Evolutionary conservation across 2,888 invertebrate species (phyloP).

Genomic region (Athalia circularis): DNA sequence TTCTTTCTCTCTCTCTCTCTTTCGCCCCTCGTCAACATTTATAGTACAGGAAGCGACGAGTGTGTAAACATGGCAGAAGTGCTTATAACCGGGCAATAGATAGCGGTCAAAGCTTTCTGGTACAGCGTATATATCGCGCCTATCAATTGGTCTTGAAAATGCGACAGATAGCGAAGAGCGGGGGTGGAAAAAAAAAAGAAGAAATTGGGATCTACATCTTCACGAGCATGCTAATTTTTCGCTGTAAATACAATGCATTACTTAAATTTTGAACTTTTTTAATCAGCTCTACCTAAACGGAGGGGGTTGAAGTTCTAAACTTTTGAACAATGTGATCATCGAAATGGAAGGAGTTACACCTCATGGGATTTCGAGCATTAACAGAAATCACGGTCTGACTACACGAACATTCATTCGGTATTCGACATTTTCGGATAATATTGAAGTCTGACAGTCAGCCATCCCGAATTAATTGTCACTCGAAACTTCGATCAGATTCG

Average conservation of each 20-base stretch:
- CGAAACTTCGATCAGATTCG: too few relatives aligned
- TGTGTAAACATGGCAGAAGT: slow-evolving; percentile 38
- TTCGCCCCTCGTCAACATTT: not conserved
- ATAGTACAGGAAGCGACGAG: slow-evolving; percentile 22
- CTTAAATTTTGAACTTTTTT: too few relatives aligned
- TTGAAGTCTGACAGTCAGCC: not conserved
- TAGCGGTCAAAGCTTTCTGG: slow-evolving; percentile 34
- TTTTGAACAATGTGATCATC: too few relatives aligned
- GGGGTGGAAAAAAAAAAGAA: not conserved
- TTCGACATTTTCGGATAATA: not conserved
- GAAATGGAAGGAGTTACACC: too few relatives aligned
- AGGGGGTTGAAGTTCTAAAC: too few relatives aligned
- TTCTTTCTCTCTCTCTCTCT: not conserved
- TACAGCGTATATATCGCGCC: not conserved
- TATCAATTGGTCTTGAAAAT: not conserved
- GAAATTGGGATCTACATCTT: not conserved
- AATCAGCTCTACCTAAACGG: too few relatives aligned
- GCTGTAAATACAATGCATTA: too few relatives aligned
- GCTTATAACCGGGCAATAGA: slow-evolving; percentile 35
- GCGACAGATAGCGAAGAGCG: not conserved
- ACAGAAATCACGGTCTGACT: not conserved
- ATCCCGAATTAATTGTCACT: too few relatives aligned
- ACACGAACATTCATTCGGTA: not conserved
- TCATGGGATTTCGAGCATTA: too few relatives aligned
- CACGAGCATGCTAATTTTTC: not conserved